phyloP scores from a whole-genome alignment of 2,113 vertebrate species.

The Eptesicus fuscus region DNA sequence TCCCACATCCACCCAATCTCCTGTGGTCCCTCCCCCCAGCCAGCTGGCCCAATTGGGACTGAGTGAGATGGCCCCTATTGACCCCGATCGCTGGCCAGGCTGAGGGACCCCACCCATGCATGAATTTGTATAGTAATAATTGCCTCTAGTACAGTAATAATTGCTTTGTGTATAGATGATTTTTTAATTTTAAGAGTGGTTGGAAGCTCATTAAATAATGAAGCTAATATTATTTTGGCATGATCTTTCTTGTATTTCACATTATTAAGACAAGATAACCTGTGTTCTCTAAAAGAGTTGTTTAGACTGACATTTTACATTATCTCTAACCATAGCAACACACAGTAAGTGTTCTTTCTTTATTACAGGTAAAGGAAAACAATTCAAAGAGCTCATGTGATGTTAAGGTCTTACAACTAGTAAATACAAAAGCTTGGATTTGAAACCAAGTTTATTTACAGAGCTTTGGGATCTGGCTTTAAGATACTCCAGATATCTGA shows the following conservation, averaged over 20 bases:
- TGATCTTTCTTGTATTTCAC: neutral
- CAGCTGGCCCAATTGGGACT: no score
- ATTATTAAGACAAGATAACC: neutral
- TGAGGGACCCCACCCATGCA: no score
- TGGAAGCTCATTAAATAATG: neutral
- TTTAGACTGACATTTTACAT: neutral
- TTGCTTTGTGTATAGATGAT: neutral
- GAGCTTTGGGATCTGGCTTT: neutral
- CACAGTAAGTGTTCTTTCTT: neutral
- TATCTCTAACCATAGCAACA: neutral
- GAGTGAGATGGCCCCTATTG: no score
- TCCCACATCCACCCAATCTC: no score
- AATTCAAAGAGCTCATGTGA: neutral
- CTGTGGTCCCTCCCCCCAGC: fast-evolving
- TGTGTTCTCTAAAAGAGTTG: neutral
- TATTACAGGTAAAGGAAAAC: neutral
- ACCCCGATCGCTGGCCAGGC: no score
- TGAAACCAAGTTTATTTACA: neutral
- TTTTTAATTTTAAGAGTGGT: neutral
- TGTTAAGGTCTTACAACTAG: neutral
- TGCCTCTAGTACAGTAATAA: neutral
- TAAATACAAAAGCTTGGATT: neutral
- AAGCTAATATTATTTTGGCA: neutral
- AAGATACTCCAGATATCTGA: neutral
- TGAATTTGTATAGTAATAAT: neutral